Evolutionary conservation across 2,113 vertebrate genomes (phyloP), one percentile per base, ranked within the genome.

Genomic region (Neomonachus schauinslandi): DNA sequence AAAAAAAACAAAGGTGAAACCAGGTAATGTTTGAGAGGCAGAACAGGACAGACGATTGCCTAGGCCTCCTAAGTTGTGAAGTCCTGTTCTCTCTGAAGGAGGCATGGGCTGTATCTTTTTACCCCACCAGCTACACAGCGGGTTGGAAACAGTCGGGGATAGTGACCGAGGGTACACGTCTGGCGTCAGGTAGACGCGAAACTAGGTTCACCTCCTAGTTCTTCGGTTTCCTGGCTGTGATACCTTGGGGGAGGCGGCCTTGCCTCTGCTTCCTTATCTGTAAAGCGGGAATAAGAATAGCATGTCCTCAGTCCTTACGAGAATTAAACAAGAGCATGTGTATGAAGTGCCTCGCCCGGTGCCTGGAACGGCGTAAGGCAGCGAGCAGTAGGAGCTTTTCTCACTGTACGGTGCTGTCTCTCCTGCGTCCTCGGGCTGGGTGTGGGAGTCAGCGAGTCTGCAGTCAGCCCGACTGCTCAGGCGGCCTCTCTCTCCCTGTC

Each of bases 391-490:
- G 89, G 24, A 31, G 49, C 42, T 18, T 46, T 21, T 11, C 16
- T 6, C 26, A 5, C 5, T 7, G 3, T 49, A 10, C 2, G 0
- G 4, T 6, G 42, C 12, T n/a, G 42, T 36, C 39, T 0, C 39
- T 49, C 59, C 79, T 0, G 11, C 33, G 3, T 36, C 76, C 26
- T 63, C 51, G 9, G 13, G 33, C 53, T 1, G 39, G 59, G 72
- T 7, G 18, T n/a, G 71, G 49, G 33, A 19, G 42, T 33, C 46
- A 3, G 80, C 28, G 85, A 24, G 22, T 14, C 63, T 8, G 31
- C 11, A 22, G 51, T 7, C 71, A 26, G 28, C 72, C 94, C 24
- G 65, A 6, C 55, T 86, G 0, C 90, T 97, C 87, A 95, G 84
- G 72, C 0, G 19, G 53, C 7, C 26, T n/a, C 0, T 93, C 42